Evolutionary conservation across 2,113 vertebrate genomes (phyloP), one percentile per base, ranked within the genome.

Genomic region (Cygnus buccinator): DNA sequence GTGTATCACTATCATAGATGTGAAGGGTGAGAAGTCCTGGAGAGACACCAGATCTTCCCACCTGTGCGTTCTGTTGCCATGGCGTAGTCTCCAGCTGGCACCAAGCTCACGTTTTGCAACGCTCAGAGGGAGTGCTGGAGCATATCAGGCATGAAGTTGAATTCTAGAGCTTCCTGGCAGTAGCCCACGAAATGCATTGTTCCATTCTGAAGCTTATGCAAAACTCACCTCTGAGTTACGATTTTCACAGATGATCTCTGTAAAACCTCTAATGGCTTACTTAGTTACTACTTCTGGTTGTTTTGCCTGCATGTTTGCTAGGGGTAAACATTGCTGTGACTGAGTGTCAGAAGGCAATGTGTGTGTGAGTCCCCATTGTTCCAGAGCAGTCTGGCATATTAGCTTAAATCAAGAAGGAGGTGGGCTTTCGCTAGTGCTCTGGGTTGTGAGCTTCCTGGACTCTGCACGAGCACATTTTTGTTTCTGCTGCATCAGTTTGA

Each of bases 31-130:
- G 43, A 77, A 74, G 17, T 70, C 35, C 26, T 79, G 31, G n/a
- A 67, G 66, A 57, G 31, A 52, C 23, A 46, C 44, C 50, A 82
- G 3, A 52, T 74, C 58, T 89, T 37, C 67, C 48, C 31, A 17
- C 22, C 52, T 57, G 13, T 67, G 37, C 2, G 0, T 75, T 52
- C 11, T 52, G 0, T 81, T 87, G 17, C 18, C 0, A 0, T 35
- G 14, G 8, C 2, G 33, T 5, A 48, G 25, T 73, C 52, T 66
- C 8, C n/a, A 59, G 4, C 44, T 84, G 77, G 19, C 23, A 68
- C n/a, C 1, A 4, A 50, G 33, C 29, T 82, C 39, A 20, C 5
- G 19, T 65, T 90, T 77, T 90, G 44, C 33, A 78, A 6, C 41
- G 5, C 52, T 83, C 9, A 65, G 20, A 48, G 26, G 31, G 26